Evolutionary conservation across 2,113 vertebrate genomes (phyloP).

Genomic region (Phoenicopterus ruber): DNA sequence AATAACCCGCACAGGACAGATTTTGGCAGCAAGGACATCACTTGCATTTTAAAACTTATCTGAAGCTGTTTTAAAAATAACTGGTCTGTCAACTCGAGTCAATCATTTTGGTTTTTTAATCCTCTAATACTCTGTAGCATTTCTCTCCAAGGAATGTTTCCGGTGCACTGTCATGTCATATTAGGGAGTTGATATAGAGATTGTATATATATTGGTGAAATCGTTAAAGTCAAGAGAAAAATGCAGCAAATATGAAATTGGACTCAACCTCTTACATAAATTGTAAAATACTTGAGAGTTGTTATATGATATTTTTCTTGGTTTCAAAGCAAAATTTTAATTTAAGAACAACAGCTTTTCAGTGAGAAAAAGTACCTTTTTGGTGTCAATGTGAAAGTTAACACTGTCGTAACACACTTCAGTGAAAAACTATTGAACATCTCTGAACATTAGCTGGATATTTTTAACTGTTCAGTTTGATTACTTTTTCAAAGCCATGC

Average conservation of each 20-base stretch:
- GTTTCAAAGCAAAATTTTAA: background rate
- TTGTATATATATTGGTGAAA: slow-evolving; percentile 20
- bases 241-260: background rate
- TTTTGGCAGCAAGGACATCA: background rate
- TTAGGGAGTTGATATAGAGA: background rate
- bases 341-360: background rate
- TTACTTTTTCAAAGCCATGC: background rate
- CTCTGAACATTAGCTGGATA: background rate
- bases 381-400: background rate
- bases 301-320: background rate
- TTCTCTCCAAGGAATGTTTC: slow-evolving; percentile 59
- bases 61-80: slow-evolving; percentile 62
- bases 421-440: background rate
- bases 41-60: slow-evolving; percentile 41
- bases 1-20: background rate
- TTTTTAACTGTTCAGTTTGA: background rate
- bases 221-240: background rate
- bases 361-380: background rate
- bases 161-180: slow-evolving; percentile 5
- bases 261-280: background rate
- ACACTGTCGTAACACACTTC: background rate
- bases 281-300: background rate
- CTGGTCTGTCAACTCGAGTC: slow-evolving; percentile 51
- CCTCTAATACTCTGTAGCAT: slow-evolving; percentile 30
- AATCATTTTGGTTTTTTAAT: slow-evolving; percentile 29